Base-by-base conservation (phyloP, 2,888 invertebrate species). In the Chironomus riparius region DNA sequence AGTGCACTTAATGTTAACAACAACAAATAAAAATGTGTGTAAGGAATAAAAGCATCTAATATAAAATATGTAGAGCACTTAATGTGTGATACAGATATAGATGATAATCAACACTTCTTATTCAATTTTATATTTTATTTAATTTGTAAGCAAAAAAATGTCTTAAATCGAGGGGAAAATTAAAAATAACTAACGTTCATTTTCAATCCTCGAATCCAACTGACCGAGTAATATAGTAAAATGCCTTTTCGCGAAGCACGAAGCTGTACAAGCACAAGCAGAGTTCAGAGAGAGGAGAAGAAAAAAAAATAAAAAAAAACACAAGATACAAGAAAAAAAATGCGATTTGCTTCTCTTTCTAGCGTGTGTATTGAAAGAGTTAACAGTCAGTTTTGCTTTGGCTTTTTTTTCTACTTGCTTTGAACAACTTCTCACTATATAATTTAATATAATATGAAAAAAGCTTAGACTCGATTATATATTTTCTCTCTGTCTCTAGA, bases 201-300 rank as follows among this genome's bases (percentile, higher is more conserved):
- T 73, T 38, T 38, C 74, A 61, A 74, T 74, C 78, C 83, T 83
- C 83, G 81, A 84, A 83, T 84, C 84, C 84, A 83, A 84, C 84
- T 84, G 84, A 84, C 84, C 84, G 84, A 84, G 84, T 84, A 84
- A 84, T 83, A 83, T 83, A 83, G 82, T 83, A 56, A 56, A 56
- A 38, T 38, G 65, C 73, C 18, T 68, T 68, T 48, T 68, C 74
- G 48, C 74, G 47, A 68, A 68, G 68, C 68, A 47, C 68, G 68
- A 68, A 68, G 68, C n/a, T n/a, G 38, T 56, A 71, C 47, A 47
- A 74, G 68, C 74, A 68, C 38, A 38, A 38, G 21, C 22, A 47
- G 21, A 70, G 48, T 13, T 24, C 22, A 68, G 68, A 65, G 74
- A 74, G 68, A 15, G 47, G 38, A 68, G 47, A 68, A 68, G 47